Evolutionary conservation across 2,888 invertebrate genomes (phyloP), one percentile per base, ranked within the genome.

Genomic region (Achlya flavicornis): DNA sequence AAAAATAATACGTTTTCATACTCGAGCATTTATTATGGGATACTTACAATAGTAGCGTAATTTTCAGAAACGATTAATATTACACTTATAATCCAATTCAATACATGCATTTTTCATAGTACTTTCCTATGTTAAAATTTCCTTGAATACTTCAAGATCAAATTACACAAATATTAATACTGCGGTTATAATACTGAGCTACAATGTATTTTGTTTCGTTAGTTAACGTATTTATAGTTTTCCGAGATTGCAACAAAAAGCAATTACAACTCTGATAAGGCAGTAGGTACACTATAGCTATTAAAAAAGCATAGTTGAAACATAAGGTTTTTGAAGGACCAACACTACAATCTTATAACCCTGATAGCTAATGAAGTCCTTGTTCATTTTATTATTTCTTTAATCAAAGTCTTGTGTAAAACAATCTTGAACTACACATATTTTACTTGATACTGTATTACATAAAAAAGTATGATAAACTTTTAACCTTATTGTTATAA

Each of bases 151-250:
- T 63, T 62, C 63, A 16, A 14, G 38, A 61, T 57, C 62, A 38
- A 41, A 41, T 4, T 12, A 41, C 41, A 65, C 58, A 33, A 58
- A 53, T 61, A 57, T 58, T 73, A 71, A 74, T 76, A 74, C 72
- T 74, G 70, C 67, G 70, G 72, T 73, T 66, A 68, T 32, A 32
- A n/a, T 46, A 46, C n/a, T n/a, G 1, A 46, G 46, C n/a, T 46
- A 12, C 12, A n/a, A 46, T 6, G 19, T 53, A 53, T 53, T 48
- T 19, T 19, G 19, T 19, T 53, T 26, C 26, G 26, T 1, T 10
- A 53, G 19, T 19, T 53, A 53, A 19, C 10, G 19, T n/a, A 53
- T 4, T 7, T 48, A 19, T 19, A 16, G 5, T n/a, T 19, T 53
- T 19, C 8, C 4, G n/a, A 46, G 46, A 46, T 46, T 46, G 46